Percentiles rank a stretch among this genome's conserved stretches.
Conservation (phyloP, 2,113 vertebrate genomes). For the Tympanuchus pallidicinctus region DNA sequence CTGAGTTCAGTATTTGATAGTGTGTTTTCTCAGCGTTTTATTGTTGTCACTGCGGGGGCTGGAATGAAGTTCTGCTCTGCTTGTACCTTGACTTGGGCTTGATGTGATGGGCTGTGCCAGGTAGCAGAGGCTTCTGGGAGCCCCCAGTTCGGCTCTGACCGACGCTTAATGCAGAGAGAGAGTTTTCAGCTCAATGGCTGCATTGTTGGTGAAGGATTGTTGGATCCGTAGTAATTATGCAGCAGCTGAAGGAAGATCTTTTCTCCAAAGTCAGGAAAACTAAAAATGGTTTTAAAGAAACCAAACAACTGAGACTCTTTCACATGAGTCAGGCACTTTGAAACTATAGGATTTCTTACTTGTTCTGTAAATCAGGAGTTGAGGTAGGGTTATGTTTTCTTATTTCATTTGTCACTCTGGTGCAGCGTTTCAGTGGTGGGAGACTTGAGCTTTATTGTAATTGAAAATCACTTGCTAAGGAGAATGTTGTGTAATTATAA, state of each 20-base stretch:
- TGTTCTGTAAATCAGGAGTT: constrained; percentile 38
- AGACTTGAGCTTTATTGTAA: constrained; percentile 72
- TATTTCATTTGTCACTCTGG: constrained; percentile 20
- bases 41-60: constrained; percentile 85
- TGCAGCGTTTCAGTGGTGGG: constrained; percentile 49
- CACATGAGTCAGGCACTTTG: constrained; percentile 28
- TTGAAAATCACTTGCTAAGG: constrained; percentile 78
- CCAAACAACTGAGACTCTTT: background rate
- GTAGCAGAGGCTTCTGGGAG: constrained; percentile 79
- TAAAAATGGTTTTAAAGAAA: background rate
- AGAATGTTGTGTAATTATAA: constrained; percentile 75
- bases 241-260: constrained; percentile 48
- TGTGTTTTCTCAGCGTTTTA: constrained; percentile 87
- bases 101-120: constrained; percentile 79
- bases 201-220: constrained; percentile 56
- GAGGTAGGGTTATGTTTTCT: background rate
- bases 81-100: constrained; percentile 81
- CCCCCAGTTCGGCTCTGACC: constrained; percentile 74
- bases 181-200: constrained; percentile 77
- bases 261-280: constrained; percentile 59
- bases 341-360: constrained; percentile 51
- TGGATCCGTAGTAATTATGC: constrained; percentile 65
- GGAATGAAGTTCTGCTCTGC: constrained; percentile 84
- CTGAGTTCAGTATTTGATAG: constrained; percentile 91
- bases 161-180: constrained; percentile 70